Evolutionary conservation across 2,888 invertebrate species (phyloP), one percentile per base, ranked within the genome.

Genomic region (Drosophila tanythrix): DNA sequence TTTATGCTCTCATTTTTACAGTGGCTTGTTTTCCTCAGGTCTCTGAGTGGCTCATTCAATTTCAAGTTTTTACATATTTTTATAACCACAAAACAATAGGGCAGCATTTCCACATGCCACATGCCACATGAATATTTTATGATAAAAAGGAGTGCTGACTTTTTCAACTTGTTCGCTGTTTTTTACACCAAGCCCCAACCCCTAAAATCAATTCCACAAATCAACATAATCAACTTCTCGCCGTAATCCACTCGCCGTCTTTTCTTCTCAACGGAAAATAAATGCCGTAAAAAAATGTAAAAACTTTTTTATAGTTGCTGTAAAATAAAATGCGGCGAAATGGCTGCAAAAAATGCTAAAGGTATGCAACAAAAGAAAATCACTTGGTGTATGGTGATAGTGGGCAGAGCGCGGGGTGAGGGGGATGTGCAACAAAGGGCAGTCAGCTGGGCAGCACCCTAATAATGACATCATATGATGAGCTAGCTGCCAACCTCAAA

Each of bases 211-310:
- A 89, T 91, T 89, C 74, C 83, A 80, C 90, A 91, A 89, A 89
- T 90, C 88, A 89, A 90, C 89, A 83, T 89, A 88, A 91, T 83
- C 83, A 88, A 89, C 88, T 90, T 76, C 80, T 76, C 81, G 80
- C 83, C 72, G 83, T 89, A 89, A 90, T 90, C 90, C 89, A 87
- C 87, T 89, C 48, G 69, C 78, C 83, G 82, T 79, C 68, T 81
- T 83, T 84, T 81, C 70, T 79, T 81, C 71, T 53, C 66, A 87
- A 79, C 70, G 68, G 25, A 46, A 80, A 84, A 84, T 74, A 88
- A 85, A 73, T 77, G 79, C 74, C 67, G 75, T 90, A 89, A 89
- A 87, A 84, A 90, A 90, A 88, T 90, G 87, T 88, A 87, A 89
- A 86, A 87, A 83, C 88, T 85, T 87, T 86, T 87, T 87, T 87